phyloP scores from a whole-genome alignment of 2,113 vertebrate genomes.

The Globicephala melas region DNA sequence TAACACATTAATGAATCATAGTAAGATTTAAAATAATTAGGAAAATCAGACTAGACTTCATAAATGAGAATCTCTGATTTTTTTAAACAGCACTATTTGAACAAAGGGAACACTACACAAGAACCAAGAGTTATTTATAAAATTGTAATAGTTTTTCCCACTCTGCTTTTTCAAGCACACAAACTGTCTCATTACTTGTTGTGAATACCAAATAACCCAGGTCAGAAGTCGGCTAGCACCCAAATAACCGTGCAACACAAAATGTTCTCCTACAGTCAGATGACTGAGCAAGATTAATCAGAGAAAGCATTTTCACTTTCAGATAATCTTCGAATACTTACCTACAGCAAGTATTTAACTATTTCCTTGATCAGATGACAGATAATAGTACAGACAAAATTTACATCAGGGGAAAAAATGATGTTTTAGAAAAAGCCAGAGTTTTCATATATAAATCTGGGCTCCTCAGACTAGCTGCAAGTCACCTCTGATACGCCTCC shows the following conservation, averaged over 20 bases:
- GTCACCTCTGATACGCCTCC: background rate
- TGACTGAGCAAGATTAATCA: constrained; percentile 56
- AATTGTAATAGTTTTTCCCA: constrained; percentile 4
- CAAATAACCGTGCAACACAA: constrained; percentile 41
- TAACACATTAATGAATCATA: background rate
- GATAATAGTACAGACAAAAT: constrained; percentile 17
- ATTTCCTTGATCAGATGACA: constrained; percentile 50
- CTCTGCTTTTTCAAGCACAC: constrained; percentile 51
- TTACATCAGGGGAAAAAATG: background rate
- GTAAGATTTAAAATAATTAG: constrained; percentile 1
- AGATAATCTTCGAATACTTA: constrained; percentile 39
- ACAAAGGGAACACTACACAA: background rate
- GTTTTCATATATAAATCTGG: background rate
- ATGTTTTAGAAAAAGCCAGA: background rate
- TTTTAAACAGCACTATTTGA: background rate
- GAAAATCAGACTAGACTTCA: background rate
- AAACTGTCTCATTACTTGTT: constrained; percentile 46
- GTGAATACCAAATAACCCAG: constrained; percentile 52
- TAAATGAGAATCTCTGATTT: background rate
- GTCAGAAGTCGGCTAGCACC: constrained; percentile 41
- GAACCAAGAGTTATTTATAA: constrained; percentile 41
- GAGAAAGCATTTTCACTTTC: constrained; percentile 51
- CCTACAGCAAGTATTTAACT: constrained; percentile 40
- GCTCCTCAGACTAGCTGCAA: background rate
- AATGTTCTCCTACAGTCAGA: constrained; percentile 61